Conservation (phyloP, 2,113 vertebrate genomes). For the Percina caprodes region DNA sequence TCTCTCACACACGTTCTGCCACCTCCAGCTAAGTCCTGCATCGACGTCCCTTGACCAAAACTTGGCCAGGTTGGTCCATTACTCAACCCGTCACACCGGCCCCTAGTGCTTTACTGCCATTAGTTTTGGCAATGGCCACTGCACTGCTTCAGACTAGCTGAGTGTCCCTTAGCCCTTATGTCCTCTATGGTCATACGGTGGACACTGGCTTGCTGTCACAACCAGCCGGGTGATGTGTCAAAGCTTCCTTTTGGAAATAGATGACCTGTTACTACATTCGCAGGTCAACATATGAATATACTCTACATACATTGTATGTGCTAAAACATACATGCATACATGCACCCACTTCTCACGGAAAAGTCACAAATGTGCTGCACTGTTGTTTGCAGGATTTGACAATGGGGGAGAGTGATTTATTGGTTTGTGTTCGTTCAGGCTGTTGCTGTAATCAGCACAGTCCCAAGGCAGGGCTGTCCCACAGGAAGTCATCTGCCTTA, state of each 20-base stretch:
- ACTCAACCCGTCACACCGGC: constrained; percentile 53
- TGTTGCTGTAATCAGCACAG: constrained; percentile 76
- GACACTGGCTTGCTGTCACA: constrained; percentile 45
- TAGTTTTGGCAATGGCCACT: constrained; percentile 64
- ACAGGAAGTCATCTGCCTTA: constrained; percentile 73
- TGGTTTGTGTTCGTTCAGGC: constrained; percentile 67
- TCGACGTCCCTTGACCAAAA: constrained; percentile 48
- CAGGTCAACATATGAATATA: constrained; percentile 26
- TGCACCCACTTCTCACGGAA: constrained; percentile 41
- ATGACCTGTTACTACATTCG: constrained; percentile 25
- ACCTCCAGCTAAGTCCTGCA: constrained; percentile 48
- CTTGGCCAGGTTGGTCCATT: constrained; percentile 57
- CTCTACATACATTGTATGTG: background rate
- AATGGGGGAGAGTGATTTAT: constrained; percentile 80
- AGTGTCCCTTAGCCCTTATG: constrained; percentile 60
- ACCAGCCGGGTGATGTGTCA: constrained; percentile 21
- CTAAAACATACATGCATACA: constrained; percentile 59
- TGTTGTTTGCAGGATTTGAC: constrained; percentile 75
- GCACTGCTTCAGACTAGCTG: constrained; percentile 61
- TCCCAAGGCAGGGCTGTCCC: constrained; percentile 71
- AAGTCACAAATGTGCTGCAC: constrained; percentile 79
- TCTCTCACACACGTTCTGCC: constrained; percentile 47
- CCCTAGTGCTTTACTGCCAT: constrained; percentile 64
- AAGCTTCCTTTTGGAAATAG: constrained; percentile 30
- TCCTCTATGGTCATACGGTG: constrained; percentile 60